Evolutionary conservation across 2,113 vertebrate genomes (phyloP).

Genomic region (Pardalotus punctatus): DNA sequence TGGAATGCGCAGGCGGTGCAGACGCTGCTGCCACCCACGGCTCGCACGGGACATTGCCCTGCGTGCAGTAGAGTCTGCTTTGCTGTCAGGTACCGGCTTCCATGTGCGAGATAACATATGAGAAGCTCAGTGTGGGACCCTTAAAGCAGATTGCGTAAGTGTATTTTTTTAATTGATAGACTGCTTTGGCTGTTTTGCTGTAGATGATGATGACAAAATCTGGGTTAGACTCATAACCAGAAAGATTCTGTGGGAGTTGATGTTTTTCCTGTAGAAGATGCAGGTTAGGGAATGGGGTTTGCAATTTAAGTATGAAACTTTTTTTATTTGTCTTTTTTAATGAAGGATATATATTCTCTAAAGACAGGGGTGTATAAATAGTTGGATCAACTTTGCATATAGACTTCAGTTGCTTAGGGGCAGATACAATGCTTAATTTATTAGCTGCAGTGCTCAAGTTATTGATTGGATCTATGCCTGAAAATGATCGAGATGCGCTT

Average conservation of each 20-base stretch:
- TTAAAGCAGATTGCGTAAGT: neutral
- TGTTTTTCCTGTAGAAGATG: neutral
- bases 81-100: neutral
- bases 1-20: neutral
- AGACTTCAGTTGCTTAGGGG: neutral
- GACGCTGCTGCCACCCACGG: neutral
- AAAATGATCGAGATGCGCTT: neutral
- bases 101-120: neutral
- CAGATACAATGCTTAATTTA: neutral
- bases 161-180: neutral
- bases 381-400: neutral
- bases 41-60: neutral
- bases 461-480: neutral
- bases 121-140: neutral
- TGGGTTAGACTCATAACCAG: neutral
- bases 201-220: neutral
- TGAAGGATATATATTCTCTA: neutral
- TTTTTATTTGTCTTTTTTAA: neutral
- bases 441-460: neutral
- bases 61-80: neutral
- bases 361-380: neutral
- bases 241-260: neutral
- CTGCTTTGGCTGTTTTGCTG: neutral
- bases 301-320: neutral
- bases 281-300: neutral